Evolutionary conservation across 1,140 invertebrate species (phyloP).

Genomic region (Eumaeus atala): DNA sequence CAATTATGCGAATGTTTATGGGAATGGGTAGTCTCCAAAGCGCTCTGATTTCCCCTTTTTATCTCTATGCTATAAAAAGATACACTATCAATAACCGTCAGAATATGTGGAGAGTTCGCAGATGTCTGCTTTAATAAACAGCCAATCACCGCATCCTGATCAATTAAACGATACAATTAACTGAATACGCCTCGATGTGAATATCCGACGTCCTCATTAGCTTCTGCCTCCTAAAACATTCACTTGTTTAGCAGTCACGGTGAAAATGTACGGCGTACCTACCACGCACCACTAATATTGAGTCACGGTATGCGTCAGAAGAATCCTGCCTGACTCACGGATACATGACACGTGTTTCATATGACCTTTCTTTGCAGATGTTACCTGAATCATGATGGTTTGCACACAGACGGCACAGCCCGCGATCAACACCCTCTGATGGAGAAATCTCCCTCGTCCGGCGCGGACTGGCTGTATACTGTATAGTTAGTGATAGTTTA

Average conservation of each 20-base stretch:
- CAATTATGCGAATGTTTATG: too few relatives aligned
- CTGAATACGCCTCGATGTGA: background rate
- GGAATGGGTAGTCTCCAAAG: too few relatives aligned
- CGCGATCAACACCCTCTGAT: conserved; percentile 52
- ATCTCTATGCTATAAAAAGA: too few relatives aligned
- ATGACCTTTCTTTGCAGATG: conserved; percentile 13
- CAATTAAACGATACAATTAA: background rate
- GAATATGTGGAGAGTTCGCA: background rate
- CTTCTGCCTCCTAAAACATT: too few relatives aligned
- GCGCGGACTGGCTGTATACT: conserved; percentile 53
- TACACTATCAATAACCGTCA: too few relatives aligned
- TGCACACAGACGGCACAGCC: background rate
- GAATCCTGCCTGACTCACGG: conserved; percentile 26
- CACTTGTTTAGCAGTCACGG: too few relatives aligned
- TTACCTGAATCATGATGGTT: conserved; percentile 13
- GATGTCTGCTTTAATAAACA: background rate
- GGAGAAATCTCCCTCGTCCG: conserved; percentile 61
- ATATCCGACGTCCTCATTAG: too few relatives aligned
- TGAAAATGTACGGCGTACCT: too few relatives aligned
- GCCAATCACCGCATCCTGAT: conserved; percentile 5
- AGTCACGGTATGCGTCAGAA: conserved; percentile 56
- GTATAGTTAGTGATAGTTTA: conserved; percentile 35
- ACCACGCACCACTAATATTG: conserved; percentile 30
- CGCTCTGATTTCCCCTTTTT: too few relatives aligned
- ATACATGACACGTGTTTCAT: conserved; percentile 1